A percentile compares a stretch with the other conserved stretches of the same genome.
Conservation (phyloP, 2,797 vertebrate genomes). For the Danio choprae region DNA sequence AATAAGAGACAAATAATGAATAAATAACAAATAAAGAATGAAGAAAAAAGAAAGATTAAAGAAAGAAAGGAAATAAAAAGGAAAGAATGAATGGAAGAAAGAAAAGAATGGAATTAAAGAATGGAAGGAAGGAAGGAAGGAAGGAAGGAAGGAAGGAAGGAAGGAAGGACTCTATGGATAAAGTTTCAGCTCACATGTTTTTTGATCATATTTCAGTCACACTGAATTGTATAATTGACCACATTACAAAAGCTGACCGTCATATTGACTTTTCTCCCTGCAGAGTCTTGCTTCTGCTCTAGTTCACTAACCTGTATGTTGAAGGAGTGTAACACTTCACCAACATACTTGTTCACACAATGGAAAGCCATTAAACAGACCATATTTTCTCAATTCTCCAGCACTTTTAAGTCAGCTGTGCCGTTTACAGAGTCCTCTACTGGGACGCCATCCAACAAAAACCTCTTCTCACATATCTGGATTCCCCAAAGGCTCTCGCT, state of each 20-base stretch:
- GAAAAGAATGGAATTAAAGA: too few relatives aligned
- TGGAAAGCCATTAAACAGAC: slow-evolving; percentile 37
- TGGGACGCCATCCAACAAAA: slow-evolving; percentile 72
- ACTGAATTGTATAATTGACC: not conserved
- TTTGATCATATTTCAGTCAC: not conserved
- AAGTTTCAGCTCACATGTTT: not conserved
- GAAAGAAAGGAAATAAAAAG: too few relatives aligned
- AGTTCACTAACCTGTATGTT: not conserved
- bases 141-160: too few relatives aligned
- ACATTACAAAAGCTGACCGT: not conserved
- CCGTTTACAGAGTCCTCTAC: slow-evolving; percentile 55
- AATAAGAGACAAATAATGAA: too few relatives aligned
- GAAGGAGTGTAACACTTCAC: not conserved
- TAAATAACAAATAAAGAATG: too few relatives aligned
- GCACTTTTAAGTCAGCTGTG: slow-evolving; percentile 46
- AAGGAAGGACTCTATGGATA: not conserved
- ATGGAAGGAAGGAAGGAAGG: too few relatives aligned
- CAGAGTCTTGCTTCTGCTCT: slow-evolving; percentile 12
- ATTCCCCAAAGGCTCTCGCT: slow-evolving; percentile 53
- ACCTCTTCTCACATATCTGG: slow-evolving; percentile 62
- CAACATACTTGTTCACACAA: slow-evolving; percentile 35
- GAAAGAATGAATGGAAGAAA: too few relatives aligned
- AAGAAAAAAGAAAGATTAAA: too few relatives aligned
- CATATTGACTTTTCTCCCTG: not conserved
- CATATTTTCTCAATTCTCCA: slow-evolving; percentile 68